Conservation (phyloP, 2,797 vertebrate genomes). For the Toxotes lorentzi region DNA sequence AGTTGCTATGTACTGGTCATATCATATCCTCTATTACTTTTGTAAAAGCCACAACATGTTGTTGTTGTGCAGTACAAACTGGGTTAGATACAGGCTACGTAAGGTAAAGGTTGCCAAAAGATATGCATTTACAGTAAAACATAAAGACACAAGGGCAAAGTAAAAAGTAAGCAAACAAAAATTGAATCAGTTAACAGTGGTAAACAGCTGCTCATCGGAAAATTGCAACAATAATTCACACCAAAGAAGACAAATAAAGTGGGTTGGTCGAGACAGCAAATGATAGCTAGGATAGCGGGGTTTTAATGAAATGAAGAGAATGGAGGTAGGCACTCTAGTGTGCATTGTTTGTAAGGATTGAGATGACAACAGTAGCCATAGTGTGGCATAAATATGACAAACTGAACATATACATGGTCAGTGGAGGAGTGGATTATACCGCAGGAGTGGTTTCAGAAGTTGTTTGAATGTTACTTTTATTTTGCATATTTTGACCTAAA, state of each 20-base stretch:
- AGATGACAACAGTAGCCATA: not conserved
- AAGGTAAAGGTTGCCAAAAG: not conserved
- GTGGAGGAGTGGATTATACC: not conserved
- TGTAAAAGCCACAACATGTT: not conserved
- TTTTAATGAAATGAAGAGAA: not conserved
- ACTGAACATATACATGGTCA: not conserved
- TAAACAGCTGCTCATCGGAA: too few relatives aligned
- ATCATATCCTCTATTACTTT: not conserved
- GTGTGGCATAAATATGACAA: not conserved
- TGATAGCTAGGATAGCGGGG: not conserved
- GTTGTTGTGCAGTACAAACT: too few relatives aligned
- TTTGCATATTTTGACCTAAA: constrained; percentile 5
- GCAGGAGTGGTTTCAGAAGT: not conserved
- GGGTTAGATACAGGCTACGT: too few relatives aligned
- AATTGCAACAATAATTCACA: not conserved
- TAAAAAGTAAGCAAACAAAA: too few relatives aligned
- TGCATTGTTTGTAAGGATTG: not conserved
- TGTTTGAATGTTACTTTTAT: not conserved
- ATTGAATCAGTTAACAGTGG: too few relatives aligned
- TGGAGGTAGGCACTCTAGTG: too few relatives aligned
- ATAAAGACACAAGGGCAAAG: not conserved
- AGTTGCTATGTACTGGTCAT: constrained; percentile 3
- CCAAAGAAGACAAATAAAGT: not conserved
- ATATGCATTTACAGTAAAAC: not conserved
- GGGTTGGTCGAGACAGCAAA: not conserved